phyloP scores from a whole-genome alignment of 2,888 invertebrate genomes.

The Drosophila flavopinicola region DNA sequence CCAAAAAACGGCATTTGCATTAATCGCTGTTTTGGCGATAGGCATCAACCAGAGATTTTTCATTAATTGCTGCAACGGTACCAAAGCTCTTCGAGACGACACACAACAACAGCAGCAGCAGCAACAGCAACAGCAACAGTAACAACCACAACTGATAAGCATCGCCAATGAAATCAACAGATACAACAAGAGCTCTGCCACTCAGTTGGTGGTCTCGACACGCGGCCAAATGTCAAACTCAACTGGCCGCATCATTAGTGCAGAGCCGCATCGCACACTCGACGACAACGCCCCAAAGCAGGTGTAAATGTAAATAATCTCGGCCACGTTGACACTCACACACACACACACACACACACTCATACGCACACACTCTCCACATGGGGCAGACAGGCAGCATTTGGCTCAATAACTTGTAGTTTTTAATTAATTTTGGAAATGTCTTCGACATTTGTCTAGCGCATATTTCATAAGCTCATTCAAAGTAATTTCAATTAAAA shows the following conservation, averaged over 20 bases:
- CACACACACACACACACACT: slow-evolving; percentile 8
- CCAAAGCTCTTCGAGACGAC: background rate
- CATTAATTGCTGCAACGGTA: slow-evolving; percentile 75
- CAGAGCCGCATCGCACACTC: slow-evolving; percentile 16
- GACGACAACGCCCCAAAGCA: slow-evolving; percentile 53
- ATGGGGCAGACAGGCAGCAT: slow-evolving; percentile 55
- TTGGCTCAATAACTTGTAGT: slow-evolving; percentile 51
- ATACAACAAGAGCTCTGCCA: slow-evolving; percentile 41
- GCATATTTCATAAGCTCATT: slow-evolving; percentile 52
- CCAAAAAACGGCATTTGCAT: slow-evolving; percentile 61
- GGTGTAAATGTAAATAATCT: slow-evolving; percentile 80
- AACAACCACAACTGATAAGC: slow-evolving; percentile 58
- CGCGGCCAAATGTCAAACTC: slow-evolving; percentile 71
- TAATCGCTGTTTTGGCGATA: slow-evolving; percentile 70
- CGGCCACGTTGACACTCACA: slow-evolving; percentile 61
- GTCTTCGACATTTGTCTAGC: slow-evolving; percentile 49
- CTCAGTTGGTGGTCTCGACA: slow-evolving; percentile 69
- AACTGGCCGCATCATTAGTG: slow-evolving; percentile 68
- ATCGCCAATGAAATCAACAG: slow-evolving; percentile 57
- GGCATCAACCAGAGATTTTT: slow-evolving; percentile 58
- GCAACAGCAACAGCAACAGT: background rate
- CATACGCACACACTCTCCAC: slow-evolving; percentile 37
- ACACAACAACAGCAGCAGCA: background rate
- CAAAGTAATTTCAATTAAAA: slow-evolving; percentile 56
- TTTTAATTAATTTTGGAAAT: slow-evolving; percentile 63